These are phyloP conservation scores for Salminus brasiliensis DNA, from an alignment of 2,113 vertebrate species.

Conservation along the genomic window DNA sequence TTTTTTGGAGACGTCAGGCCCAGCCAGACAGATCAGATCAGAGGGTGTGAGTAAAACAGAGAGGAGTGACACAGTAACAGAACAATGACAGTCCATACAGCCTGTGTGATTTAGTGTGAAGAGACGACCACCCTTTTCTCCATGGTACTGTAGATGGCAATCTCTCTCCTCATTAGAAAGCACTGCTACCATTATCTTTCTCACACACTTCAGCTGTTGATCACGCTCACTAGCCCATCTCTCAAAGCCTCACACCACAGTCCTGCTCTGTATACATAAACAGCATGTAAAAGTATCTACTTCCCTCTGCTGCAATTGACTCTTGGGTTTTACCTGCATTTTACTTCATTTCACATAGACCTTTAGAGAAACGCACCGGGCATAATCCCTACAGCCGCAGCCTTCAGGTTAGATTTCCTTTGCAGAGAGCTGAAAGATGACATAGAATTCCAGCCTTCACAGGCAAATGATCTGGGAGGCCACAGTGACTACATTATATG, in stretches of 20 bases:
- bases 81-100: not conserved
- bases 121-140: conserved; percentile 50
- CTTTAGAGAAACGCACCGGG: not conserved
- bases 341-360: conserved; percentile 1
- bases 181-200: not conserved
- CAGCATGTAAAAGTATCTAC: too few relatives aligned
- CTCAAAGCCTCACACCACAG: not conserved
- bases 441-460: not conserved
- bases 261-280: conserved; percentile 6
- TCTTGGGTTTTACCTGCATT: not conserved
- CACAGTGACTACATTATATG: not conserved
- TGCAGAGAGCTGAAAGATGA: not conserved
- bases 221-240: not conserved
- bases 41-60: not conserved
- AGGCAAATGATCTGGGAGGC: not conserved
- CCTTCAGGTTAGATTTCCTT: not conserved
- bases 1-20: not conserved
- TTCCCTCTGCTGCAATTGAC: too few relatives aligned
- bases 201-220: not conserved
- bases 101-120: not conserved
- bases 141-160: conserved; percentile 76
- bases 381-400: conserved; percentile 17
- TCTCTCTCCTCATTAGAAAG: conserved; percentile 61
- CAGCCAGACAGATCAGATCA: not conserved
- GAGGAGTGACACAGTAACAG: not conserved